Evolutionary conservation across 1,140 invertebrate species (phyloP), one percentile per base, ranked within the genome.

Genomic region (Sycophila sp.): DNA sequence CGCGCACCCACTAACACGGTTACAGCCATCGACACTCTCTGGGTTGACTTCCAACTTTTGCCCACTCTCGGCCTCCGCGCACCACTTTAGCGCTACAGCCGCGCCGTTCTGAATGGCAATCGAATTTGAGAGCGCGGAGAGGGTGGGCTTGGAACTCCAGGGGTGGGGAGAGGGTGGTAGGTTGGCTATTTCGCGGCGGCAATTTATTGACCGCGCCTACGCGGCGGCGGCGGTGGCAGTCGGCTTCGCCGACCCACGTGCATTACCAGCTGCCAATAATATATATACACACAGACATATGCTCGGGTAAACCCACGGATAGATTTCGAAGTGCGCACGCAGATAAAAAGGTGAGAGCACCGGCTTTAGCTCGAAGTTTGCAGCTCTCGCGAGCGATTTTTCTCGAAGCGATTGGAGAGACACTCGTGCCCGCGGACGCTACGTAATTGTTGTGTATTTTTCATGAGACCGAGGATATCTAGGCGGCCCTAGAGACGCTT

Each of bases 191-290:
- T 13, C 11, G 42, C 42, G 22, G 19, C 28, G 19, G 64, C 53
- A 53, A 67, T 67, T 67, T 58, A 67, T 67, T 58, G 65, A 67
- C 55, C 65, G 53, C 51, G 24, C 49, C 63, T 66, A 53, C 56
- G 30, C 45, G 62, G 62, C 13, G 42, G 28, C 26, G 28, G 49
- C 15, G 32, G 28, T 28, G 13, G 4, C 24, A 28, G 2, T 7
- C 24, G 38, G 5, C 40, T 47, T 13, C 47, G 34, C 63, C 49
- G 6, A 36, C 45, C 17, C 45, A 6, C 24, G 36, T 0, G 10
- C 38, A 45, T 40, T 55, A 32, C 19, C 24, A 30, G 28, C 51
- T n/a, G n/a, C n/a, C n/a, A n/a, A n/a, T n/a, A n/a, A n/a, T n/a
- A n/a, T n/a, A n/a, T n/a, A n/a, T n/a, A n/a, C n/a, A n/a, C 51